phyloP scores from a whole-genome alignment of 1,140 invertebrate genomes.

The Sinonovacula constricta region DNA sequence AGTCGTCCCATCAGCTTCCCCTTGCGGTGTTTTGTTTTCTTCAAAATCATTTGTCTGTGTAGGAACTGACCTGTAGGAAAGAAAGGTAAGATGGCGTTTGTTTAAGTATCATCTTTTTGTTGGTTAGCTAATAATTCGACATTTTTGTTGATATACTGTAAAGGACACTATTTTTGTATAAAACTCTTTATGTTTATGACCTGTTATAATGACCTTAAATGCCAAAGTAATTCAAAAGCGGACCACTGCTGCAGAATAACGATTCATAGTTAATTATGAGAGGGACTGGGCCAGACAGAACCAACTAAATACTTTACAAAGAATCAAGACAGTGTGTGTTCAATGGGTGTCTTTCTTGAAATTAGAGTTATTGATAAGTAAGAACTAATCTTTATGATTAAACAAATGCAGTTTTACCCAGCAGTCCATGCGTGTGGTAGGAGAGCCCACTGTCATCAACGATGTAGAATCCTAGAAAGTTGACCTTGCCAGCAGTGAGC shows the following conservation, averaged over 20 bases:
- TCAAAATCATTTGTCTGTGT: slow-evolving; percentile 37
- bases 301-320: no score
- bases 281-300: not conserved
- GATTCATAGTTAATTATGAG: not conserved
- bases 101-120: no score
- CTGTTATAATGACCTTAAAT: no score
- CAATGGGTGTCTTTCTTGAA: no score
- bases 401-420: slow-evolving; percentile 20
- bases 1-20: slow-evolving; percentile 46
- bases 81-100: no score
- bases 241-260: not conserved
- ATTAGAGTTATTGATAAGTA: no score
- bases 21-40: slow-evolving; percentile 50
- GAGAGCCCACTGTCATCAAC: slow-evolving; percentile 44
- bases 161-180: no score
- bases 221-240: not conserved
- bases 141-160: no score
- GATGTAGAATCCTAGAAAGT: slow-evolving; percentile 49
- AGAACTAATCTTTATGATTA: no score
- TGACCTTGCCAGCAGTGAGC: slow-evolving; percentile 37
- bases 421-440: slow-evolving; percentile 48
- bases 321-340: no score
- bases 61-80: slow-evolving; percentile 51
- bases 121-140: no score
- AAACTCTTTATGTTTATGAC: no score